Base-by-base conservation (phyloP, 2,888 invertebrate genomes). In the Drosophila austrosaltans region DNA sequence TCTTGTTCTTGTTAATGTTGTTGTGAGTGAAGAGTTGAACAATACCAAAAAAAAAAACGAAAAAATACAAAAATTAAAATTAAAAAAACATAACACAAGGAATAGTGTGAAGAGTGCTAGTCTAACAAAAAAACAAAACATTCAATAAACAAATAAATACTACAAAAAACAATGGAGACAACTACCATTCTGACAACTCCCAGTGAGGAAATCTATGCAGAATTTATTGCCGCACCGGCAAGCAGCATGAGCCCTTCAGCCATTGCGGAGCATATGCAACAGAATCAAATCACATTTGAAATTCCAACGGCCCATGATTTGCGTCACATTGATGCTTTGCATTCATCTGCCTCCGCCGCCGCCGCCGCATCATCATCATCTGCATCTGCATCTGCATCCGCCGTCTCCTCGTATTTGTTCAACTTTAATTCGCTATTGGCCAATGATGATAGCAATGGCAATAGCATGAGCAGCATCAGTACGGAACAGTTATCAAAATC, bases 251-350 rank as follows among this genome's bases (percentile, higher is more conserved):
- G 85, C 63, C 87, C 90, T 40, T 81, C 87, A 30, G 81, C 90
- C 53, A 87, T 83, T 6, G 87, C 88, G 16, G 89, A 90, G 67
- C 91, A 91, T 75, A 88, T 89, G 81, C 89, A 87, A 72, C 87
- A 91, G 75, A 91, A 92, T 66, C 91, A 91, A 82, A 92, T 92
- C 72, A 92, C 92, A 53, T 92, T 92, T 66, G 92, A 92, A 77
- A 90, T 92, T 73, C 92, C 92, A 71, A 90, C 91, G 53, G 91
- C 90, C 54, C 90, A 90, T 64, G 92, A 92, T 73, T 81, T 92
- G 80, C 91, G 92, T 44, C 91, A 91, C 69, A 92, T 92, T 53
- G 91, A 91, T 61, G 90, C 88, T 66, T 84, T 92, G 80, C 88
- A 92, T 77, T 91, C 90, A 25, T 48, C 48, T 6, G n/a, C 44